These are phyloP conservation scores for Lindbergichthys nudifrons DNA, from an alignment of 2,797 vertebrate species.

Conservation along the genomic window DNA sequence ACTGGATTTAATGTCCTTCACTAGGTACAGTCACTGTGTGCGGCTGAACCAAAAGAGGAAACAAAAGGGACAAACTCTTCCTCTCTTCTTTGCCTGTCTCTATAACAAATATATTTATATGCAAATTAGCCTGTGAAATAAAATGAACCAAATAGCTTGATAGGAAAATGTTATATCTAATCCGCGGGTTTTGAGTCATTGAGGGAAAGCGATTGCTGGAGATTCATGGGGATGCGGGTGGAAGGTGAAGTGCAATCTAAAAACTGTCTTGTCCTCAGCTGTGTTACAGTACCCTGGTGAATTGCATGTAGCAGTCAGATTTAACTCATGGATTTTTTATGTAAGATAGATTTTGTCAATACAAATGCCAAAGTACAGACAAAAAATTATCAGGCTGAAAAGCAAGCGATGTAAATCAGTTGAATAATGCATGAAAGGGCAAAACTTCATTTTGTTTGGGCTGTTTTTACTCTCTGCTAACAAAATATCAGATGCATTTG, in stretches of 20 bases:
- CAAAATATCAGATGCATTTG: neutral
- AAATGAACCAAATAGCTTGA: slow-evolving; percentile 49
- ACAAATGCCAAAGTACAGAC: neutral
- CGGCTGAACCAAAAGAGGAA: slow-evolving; percentile 33
- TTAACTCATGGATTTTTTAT: slow-evolving; percentile 16
- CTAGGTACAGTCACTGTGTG: slow-evolving; percentile 22
- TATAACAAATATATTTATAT: slow-evolving; percentile 54
- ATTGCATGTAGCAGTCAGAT: slow-evolving; percentile 35
- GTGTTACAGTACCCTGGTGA: slow-evolving; percentile 19
- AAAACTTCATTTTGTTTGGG: neutral
- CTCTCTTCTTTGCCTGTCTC: slow-evolving; percentile 14
- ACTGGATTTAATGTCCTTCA: slow-evolving; percentile 44
- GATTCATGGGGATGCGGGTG: slow-evolving; percentile 21
- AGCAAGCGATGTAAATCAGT: slow-evolving; percentile 4
- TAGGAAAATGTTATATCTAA: slow-evolving; percentile 56
- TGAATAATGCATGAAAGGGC: neutral
- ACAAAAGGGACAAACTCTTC: slow-evolving; percentile 23
- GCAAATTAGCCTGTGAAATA: slow-evolving; percentile 55
- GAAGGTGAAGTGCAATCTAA: slow-evolving; percentile 42
- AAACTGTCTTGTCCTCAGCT: slow-evolving; percentile 45
- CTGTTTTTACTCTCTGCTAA: slow-evolving; percentile 6
- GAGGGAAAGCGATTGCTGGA: slow-evolving; percentile 18
- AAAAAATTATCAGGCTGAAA: slow-evolving; percentile 7
- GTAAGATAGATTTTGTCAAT: slow-evolving; percentile 18
- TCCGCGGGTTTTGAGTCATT: slow-evolving; percentile 34